These are phyloP conservation scores for Gryllus bimaculatus DNA, from an alignment of 1,140 invertebrate genomes.

Conservation along the genomic window DNA sequence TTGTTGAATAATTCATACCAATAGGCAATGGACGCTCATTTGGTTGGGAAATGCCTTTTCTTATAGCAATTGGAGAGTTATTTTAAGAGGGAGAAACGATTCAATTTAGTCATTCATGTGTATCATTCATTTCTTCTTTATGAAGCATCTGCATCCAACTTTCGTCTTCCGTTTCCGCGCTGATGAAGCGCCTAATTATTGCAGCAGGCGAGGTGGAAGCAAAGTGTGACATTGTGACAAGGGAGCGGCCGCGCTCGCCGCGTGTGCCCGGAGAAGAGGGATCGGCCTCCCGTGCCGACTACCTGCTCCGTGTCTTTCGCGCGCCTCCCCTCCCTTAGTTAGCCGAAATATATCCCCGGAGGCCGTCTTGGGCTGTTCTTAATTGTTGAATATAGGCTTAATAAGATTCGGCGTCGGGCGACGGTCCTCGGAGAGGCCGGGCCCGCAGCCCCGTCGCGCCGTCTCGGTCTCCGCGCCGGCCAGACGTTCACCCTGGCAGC, in stretches of 20 bases:
- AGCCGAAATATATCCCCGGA: neutral
- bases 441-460: no score
- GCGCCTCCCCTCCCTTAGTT: neutral
- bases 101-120: no score
- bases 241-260: neutral
- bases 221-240: neutral
- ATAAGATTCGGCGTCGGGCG: neutral
- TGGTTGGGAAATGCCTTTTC: no score
- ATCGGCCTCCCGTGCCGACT: neutral
- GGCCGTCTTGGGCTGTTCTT: neutral
- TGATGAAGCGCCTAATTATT: neutral
- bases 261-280: neutral
- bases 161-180: no score
- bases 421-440: no score
- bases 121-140: no score
- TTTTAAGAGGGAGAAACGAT: no score
- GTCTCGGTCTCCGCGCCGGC: no score
- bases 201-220: neutral
- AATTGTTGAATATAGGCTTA: slow-evolving; percentile 1
- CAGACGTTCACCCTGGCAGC: neutral
- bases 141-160: no score
- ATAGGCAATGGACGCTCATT: no score
- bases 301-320: neutral
- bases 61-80: no score
- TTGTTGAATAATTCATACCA: no score